Evolutionary conservation across 2,797 vertebrate species (phyloP).

Genomic region (Dendrocincla fuliginosa): DNA sequence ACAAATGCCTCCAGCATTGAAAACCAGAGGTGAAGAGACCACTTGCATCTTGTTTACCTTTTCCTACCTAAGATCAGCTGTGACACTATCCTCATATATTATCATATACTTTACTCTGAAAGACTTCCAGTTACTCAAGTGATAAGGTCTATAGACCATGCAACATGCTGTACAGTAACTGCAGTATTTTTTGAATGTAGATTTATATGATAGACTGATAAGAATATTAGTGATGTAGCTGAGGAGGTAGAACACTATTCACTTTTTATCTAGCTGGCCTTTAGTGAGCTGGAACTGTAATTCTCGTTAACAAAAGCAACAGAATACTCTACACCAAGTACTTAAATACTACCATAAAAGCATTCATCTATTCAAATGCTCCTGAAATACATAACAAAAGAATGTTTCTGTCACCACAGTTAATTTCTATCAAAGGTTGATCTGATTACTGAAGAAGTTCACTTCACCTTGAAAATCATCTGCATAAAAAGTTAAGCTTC

Average conservation of each 20-base stretch:
- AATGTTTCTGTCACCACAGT: background rate
- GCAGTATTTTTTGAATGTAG: background rate
- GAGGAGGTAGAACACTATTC: background rate
- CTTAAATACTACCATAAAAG: background rate
- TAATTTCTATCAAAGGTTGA: background rate
- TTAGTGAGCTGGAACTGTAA: background rate
- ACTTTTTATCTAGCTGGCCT: slow-evolving; percentile 9
- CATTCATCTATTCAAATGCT: background rate
- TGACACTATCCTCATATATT: slow-evolving; percentile 13
- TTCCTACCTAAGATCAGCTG: background rate
- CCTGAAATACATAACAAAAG: background rate
- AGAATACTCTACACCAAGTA: background rate
- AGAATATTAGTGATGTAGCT: slow-evolving; percentile 5
- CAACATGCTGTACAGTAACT: background rate
- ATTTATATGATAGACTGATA: slow-evolving; percentile 30
- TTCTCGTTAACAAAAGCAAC: background rate
- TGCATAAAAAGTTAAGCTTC: background rate
- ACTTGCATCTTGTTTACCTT: background rate
- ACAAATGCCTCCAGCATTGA: background rate
- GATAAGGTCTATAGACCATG: background rate
- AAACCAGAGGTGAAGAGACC: slow-evolving; percentile 24
- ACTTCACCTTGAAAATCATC: background rate
- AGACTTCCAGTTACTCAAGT: slow-evolving; percentile 17
- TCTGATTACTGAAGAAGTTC: background rate
- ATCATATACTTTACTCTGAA: background rate